phyloP scores from a whole-genome alignment of 1,140 invertebrate species.

The Ephestia elutella region DNA sequence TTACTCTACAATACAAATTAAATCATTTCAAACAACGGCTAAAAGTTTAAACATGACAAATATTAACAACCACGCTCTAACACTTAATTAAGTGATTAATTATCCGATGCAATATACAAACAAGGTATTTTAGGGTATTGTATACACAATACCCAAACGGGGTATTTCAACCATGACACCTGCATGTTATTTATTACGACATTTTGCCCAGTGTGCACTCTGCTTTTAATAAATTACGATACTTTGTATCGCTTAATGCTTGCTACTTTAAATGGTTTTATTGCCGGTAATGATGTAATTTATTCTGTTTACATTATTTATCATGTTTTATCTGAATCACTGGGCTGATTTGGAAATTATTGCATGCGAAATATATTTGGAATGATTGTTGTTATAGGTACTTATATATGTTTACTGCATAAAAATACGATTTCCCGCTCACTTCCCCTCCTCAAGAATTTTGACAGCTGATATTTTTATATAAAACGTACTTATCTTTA shows the following conservation, averaged over 20 bases:
- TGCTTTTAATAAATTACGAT: slow-evolving; percentile 6
- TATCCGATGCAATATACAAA: neutral
- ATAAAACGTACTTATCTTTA: too few relatives aligned
- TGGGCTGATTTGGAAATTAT: neutral
- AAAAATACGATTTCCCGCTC: too few relatives aligned
- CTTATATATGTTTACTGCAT: too few relatives aligned
- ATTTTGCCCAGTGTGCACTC: slow-evolving; percentile 8
- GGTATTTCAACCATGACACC: slow-evolving; percentile 12
- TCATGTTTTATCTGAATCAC: neutral
- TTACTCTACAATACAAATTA: too few relatives aligned
- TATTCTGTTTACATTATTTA: slow-evolving; percentile 4
- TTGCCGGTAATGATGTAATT: slow-evolving; percentile 1
- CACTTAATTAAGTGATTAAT: neutral
- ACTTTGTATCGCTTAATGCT: slow-evolving; percentile 3
- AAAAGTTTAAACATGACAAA: slow-evolving; percentile 1
- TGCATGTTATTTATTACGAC: slow-evolving; percentile 12
- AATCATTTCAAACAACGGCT: neutral
- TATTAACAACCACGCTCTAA: neutral
- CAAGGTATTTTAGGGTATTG: neutral
- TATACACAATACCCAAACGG: neutral
- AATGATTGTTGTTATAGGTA: neutral
- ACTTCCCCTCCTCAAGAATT: too few relatives aligned
- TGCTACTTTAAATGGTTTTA: slow-evolving; percentile 2
- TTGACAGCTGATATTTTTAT: too few relatives aligned
- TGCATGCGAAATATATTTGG: neutral